Base-by-base conservation (phyloP, 1,140 invertebrate species). In the Heliconius himera region DNA sequence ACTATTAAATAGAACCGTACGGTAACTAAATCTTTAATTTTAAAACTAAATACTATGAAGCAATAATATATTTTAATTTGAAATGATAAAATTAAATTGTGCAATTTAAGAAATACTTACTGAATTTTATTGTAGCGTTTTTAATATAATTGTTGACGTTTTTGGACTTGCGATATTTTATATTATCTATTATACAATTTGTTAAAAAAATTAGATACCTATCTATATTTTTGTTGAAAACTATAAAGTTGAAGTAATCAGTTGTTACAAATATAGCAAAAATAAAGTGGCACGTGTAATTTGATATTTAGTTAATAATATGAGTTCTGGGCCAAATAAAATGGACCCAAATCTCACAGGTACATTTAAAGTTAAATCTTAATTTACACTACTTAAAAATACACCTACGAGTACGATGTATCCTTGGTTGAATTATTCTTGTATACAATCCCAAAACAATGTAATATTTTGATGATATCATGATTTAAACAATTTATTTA, bases 261-360 rank as follows among this genome's bases (percentile, higher is more conserved):
- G 26, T 66, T 66, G 60, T 66, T 66, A 66, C 22, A 26, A 78
- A 77, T 77, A 70, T 4, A 49, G n/a, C 36, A 73, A n/a, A 51
- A 51, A 73, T 54, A 41, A 72, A 60, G 11, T 66, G 60, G 60
- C 60, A 22, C 33, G 20, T 80, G 78, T 84, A 81, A 85, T 85
- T 84, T 84, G 83, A 84, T 71, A 80, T 80, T 79, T 73, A 75
- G 46, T 66, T 41, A 16, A 70, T 81, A 80, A 83, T 77, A 88
- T 88, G 85, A 90, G 80, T 83, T 70, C 77, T 20, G 78, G 60
- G 49, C 78, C 76, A 38, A 87, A 79, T 51, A 90, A 86, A 87
- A 90, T 92, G 89, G 89, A 92, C 84, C 85, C 88, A 72, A 87
- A 88, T 73, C 77, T 89, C 11, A 92, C 90, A 60, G 85, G 90